Percentiles rank a stretch among this genome's conserved stretches.
phyloP scores from a whole-genome alignment of 2,797 vertebrate genomes.

The Furcifer pardalis region DNA sequence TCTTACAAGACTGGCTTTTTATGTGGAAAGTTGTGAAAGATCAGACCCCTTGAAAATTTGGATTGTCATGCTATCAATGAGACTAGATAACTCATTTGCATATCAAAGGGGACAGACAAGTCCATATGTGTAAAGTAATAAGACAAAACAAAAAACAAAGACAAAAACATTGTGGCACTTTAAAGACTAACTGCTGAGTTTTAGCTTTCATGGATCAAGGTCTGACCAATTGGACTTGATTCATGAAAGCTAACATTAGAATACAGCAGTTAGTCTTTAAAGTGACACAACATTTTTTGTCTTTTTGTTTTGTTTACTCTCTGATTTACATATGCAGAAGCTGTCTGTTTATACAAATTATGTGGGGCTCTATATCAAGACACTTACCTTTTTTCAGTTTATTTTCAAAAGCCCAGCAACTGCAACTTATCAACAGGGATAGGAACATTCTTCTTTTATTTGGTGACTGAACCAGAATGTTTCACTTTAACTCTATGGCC shows the following conservation, averaged over 20 bases:
- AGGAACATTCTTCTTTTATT: constrained; percentile 50
- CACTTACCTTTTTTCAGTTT: background rate
- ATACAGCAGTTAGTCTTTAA: too few species aligned
- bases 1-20: background rate
- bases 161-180: too few species aligned
- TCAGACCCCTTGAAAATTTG: background rate
- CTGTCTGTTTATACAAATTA: background rate
- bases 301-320: too few species aligned
- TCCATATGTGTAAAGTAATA: too few species aligned
- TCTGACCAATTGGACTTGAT: too few species aligned
- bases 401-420: constrained; percentile 49
- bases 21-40: too few species aligned
- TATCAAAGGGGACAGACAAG: background rate
- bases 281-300: too few species aligned
- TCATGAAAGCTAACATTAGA: too few species aligned
- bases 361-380: background rate
- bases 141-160: background rate
- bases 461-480: background rate
- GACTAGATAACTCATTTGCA: too few species aligned
- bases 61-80: background rate
- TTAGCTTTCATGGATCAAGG: too few species aligned
- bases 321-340: background rate
- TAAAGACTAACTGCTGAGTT: too few species aligned
- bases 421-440: constrained; percentile 43
- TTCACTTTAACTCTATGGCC: constrained; percentile 47